Percentiles rank a stretch among this genome's conserved stretches.
phyloP scores from a whole-genome alignment of 2,888 invertebrate species.

The Axea sp. region DNA sequence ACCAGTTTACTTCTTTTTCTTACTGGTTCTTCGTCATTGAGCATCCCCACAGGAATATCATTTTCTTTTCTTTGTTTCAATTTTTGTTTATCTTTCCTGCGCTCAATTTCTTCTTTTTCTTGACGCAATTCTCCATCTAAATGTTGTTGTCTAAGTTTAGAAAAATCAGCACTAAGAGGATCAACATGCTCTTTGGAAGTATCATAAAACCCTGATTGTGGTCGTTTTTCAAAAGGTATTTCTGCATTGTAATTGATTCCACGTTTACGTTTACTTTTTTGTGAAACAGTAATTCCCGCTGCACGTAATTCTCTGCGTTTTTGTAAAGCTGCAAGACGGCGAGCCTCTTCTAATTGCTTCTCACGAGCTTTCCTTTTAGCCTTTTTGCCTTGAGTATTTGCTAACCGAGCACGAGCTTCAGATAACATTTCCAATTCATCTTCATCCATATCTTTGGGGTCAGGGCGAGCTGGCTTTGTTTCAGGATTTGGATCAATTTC shows the following conservation, averaged over 20 bases:
- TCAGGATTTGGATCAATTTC: constrained; percentile 99
- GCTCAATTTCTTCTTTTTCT: constrained; percentile 95
- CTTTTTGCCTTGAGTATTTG: constrained; percentile 98
- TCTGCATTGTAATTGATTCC: constrained; percentile 98
- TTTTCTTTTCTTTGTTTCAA: constrained; percentile 97
- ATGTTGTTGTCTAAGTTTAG: constrained; percentile 93
- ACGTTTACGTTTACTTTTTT: constrained; percentile 90
- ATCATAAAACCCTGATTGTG: constrained; percentile 96
- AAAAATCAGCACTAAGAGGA: constrained; percentile 93
- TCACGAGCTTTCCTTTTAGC: constrained; percentile 97
- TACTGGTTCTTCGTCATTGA: constrained; percentile 92
- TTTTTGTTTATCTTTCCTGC: constrained; percentile 97
- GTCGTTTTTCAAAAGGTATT: constrained; percentile 97
- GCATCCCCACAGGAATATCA: constrained; percentile 94
- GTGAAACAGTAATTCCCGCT: constrained; percentile 90
- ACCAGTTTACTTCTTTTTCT: constrained; percentile 97
- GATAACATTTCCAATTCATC: constrained; percentile 99
- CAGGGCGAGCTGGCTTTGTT: constrained; percentile 99
- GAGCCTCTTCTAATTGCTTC: constrained; percentile 98
- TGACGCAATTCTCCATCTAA: constrained; percentile 94
- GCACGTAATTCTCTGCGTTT: constrained; percentile 98
- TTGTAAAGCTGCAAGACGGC: constrained; percentile 96
- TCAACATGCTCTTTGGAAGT: constrained; percentile 94
- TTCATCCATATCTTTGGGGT: constrained; percentile 99
- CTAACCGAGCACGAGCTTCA: constrained; percentile 98